phyloP scores from a whole-genome alignment of 2,888 invertebrate species.

The Cryptophagus acutangulus region DNA sequence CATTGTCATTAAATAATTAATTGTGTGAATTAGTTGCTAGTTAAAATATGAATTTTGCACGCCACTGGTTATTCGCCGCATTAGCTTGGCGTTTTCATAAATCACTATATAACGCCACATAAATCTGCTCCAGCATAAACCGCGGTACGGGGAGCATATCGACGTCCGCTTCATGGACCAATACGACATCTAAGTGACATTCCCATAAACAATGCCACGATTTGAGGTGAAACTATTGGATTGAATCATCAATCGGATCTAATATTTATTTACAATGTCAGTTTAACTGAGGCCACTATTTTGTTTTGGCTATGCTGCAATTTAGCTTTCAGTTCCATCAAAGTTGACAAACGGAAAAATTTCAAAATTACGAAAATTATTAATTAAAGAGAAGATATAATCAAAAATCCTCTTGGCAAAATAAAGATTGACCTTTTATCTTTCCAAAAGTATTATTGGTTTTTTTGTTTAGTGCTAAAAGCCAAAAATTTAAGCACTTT shows the following conservation, averaged over 20 bases:
- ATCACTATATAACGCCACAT: slow-evolving; percentile 44
- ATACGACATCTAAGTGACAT: slow-evolving; percentile 38
- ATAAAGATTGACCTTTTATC: too few relatives aligned
- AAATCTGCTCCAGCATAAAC: slow-evolving; percentile 43
- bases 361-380: too few relatives aligned
- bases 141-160: slow-evolving; percentile 39
- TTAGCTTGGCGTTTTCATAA: slow-evolving; percentile 41
- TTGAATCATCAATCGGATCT: slow-evolving; percentile 42
- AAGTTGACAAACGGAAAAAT: too few relatives aligned
- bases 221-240: slow-evolving; percentile 40
- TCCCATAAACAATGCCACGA: slow-evolving; percentile 39
- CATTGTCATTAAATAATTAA: slow-evolving; percentile 8
- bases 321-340: not conserved
- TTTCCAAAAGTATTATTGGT: too few relatives aligned
- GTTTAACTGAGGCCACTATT: not conserved
- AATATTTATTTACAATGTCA: slow-evolving; percentile 21
- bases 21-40: slow-evolving; percentile 11
- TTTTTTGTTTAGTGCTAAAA: too few relatives aligned
- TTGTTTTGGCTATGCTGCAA: not conserved
- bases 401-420: too few relatives aligned
- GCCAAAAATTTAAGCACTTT: too few relatives aligned
- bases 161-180: slow-evolving; percentile 38
- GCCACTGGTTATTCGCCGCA: slow-evolving; percentile 28
- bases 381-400: too few relatives aligned
- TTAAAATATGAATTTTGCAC: slow-evolving; percentile 23